These are phyloP conservation scores for Stichopus chloronotus DNA, from an alignment of 35 echinoderm and acorn worm genomes.

Conservation along the genomic window DNA sequence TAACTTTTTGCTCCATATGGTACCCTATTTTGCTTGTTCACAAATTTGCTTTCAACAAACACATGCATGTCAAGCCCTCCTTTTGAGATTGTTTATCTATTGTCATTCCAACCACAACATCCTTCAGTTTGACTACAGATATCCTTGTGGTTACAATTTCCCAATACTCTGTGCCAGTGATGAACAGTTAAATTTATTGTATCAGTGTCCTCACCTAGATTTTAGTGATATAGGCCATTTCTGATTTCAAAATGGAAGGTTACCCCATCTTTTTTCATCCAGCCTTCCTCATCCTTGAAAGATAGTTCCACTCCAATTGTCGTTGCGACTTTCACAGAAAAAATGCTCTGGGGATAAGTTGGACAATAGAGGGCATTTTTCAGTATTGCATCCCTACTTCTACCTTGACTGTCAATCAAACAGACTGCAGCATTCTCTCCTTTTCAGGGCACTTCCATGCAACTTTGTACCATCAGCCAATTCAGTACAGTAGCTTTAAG, in stretches of 20 bases:
- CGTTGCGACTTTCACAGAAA: neutral
- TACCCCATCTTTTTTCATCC: slow-evolving; percentile 10
- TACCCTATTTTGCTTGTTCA: slow-evolving; percentile 22
- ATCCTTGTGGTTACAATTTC: slow-evolving; percentile 56
- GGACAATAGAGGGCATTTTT: too few species aligned
- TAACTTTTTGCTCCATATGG: slow-evolving; percentile 17
- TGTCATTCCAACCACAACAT: slow-evolving; percentile 52
- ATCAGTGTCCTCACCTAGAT: neutral
- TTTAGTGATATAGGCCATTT: neutral
- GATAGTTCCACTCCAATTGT: neutral
- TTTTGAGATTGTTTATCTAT: slow-evolving; percentile 25
- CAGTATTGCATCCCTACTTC: too few species aligned
- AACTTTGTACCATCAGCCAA: too few species aligned
- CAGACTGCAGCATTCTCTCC: too few species aligned
- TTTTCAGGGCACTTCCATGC: too few species aligned
- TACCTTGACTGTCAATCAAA: too few species aligned
- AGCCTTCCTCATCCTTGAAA: neutral
- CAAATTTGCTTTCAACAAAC: slow-evolving; percentile 58
- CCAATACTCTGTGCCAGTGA: slow-evolving; percentile 26
- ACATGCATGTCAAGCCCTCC: slow-evolving; percentile 12
- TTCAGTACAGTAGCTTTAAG: too few species aligned
- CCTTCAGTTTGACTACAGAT: slow-evolving; percentile 45
- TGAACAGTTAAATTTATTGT: neutral
- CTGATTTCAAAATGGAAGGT: neutral
- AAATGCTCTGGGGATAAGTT: neutral